A percentile compares a stretch with the other conserved stretches of the same genome.
phyloP scores from a whole-genome alignment of 2,888 invertebrate species.

The Subacronicta megacephala region DNA sequence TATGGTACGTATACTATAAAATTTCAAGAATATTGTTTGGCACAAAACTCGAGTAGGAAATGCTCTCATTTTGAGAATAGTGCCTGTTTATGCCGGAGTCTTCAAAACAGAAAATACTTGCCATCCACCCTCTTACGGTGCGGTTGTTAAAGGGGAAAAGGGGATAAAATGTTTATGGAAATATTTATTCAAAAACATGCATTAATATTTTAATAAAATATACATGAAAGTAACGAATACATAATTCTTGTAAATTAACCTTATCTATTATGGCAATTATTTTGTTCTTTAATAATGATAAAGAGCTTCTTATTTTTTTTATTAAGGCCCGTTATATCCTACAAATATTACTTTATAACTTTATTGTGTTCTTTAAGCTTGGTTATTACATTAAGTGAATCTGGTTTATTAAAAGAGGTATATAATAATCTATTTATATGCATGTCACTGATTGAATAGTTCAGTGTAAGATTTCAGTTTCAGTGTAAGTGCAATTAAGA shows the following conservation, averaged over 20 bases:
- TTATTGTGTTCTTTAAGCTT: constrained; percentile 22
- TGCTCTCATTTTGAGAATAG: constrained; percentile 65
- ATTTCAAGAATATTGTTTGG: constrained; percentile 67
- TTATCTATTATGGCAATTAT: constrained; percentile 42
- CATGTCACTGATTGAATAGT: constrained; percentile 7
- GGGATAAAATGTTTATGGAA: constrained; percentile 59
- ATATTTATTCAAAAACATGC: constrained; percentile 58
- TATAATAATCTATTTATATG: neutral
- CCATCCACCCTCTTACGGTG: constrained; percentile 60
- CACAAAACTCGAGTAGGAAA: constrained; percentile 65
- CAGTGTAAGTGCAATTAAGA: constrained; percentile 38
- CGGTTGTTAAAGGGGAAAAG: constrained; percentile 51
- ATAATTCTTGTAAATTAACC: constrained; percentile 41
- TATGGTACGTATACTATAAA: constrained; percentile 62
- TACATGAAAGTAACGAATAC: constrained; percentile 29
- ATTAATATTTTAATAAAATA: constrained; percentile 56
- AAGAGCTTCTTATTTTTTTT: constrained; percentile 41
- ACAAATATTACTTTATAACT: constrained; percentile 14
- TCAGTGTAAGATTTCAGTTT: neutral
- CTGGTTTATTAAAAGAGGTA: constrained; percentile 31
- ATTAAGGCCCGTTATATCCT: constrained; percentile 22
- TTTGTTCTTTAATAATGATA: constrained; percentile 17
- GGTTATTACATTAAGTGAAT: no score
- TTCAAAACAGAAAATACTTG: constrained; percentile 71
- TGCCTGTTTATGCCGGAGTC: constrained; percentile 67